Evolutionary conservation across 2,888 invertebrate genomes (phyloP).

Genomic region (Adineta ricciae): DNA sequence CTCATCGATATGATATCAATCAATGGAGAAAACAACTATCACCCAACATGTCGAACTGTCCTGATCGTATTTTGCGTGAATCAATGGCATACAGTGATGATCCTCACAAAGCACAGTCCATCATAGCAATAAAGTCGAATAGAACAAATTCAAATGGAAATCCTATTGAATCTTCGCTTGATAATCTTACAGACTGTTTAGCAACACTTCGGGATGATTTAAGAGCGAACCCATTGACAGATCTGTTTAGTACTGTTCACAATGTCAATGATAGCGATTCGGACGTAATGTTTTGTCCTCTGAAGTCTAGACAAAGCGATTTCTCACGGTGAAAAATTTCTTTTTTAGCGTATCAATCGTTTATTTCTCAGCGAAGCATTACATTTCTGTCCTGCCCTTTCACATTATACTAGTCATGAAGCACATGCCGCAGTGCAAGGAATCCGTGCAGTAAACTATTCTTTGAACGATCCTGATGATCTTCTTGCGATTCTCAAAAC

Average conservation of each 20-base stretch:
- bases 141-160: not conserved
- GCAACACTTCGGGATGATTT: not conserved
- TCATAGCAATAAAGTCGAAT: not conserved
- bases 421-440: not conserved
- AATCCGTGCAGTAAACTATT: not conserved
- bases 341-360: not conserved
- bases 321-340: not conserved
- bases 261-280: not conserved
- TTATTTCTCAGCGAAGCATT: not conserved
- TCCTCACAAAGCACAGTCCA: not conserved
- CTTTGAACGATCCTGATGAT: not conserved
- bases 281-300: not conserved
- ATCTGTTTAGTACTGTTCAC: not conserved
- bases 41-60: not conserved
- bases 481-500: not conserved
- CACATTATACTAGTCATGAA: not conserved
- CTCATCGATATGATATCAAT: not conserved
- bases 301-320: too few relatives aligned
- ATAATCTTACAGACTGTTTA: not conserved
- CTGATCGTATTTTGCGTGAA: not conserved
- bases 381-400: not conserved
- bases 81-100: not conserved
- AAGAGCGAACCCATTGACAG: not conserved
- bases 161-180: not conserved
- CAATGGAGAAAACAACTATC: not conserved